phyloP scores from a whole-genome alignment of 1,140 invertebrate genomes.

The Sinella curviseta region DNA sequence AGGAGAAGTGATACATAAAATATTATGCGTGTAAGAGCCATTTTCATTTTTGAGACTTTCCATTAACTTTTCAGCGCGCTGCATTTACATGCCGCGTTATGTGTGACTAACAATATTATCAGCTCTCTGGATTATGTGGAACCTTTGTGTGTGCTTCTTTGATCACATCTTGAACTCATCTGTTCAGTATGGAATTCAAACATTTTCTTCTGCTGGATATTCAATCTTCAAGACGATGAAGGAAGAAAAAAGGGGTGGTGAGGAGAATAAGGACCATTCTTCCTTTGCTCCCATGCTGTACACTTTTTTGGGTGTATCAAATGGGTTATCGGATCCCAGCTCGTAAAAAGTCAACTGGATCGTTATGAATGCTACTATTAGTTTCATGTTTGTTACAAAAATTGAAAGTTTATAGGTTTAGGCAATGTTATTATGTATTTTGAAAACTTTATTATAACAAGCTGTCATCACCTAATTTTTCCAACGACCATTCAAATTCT shows the following conservation, averaged over 20 bases:
- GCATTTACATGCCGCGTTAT: background rate
- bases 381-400: too few relatives aligned
- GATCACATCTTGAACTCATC: constrained; percentile 16
- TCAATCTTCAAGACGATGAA: background rate
- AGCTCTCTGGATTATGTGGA: background rate
- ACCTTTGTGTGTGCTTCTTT: background rate
- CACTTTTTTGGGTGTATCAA: too few relatives aligned
- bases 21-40: too few relatives aligned
- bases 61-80: background rate
- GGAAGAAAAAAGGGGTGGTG: background rate
- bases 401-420: too few relatives aligned
- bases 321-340: too few relatives aligned
- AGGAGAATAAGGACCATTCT: too few relatives aligned
- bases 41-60: too few relatives aligned
- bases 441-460: constrained; percentile 2
- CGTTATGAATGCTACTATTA: too few relatives aligned
- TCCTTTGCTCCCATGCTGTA: too few relatives aligned
- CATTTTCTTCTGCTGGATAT: background rate
- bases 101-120: background rate
- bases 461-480: constrained; percentile 3
- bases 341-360: too few relatives aligned
- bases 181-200: background rate
- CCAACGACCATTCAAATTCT: background rate
- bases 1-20: background rate
- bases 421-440: background rate